Evolutionary conservation across 2,797 vertebrate genomes (phyloP).

Genomic region (Mastacembelus armatus): DNA sequence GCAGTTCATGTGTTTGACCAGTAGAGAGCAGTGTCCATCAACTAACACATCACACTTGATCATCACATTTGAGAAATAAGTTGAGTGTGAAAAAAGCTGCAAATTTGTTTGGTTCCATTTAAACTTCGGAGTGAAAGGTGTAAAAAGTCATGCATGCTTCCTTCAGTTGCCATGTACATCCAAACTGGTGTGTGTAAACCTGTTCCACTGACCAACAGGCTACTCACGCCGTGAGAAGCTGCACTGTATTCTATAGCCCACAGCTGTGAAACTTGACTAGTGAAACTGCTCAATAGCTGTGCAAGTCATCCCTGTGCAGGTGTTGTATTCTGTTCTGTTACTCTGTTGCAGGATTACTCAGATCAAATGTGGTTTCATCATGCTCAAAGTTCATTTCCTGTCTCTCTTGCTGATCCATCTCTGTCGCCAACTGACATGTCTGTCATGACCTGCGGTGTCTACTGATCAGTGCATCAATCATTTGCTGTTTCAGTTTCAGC

Average conservation of each 20-base stretch:
- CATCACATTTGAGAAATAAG: neutral
- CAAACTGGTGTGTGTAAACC: neutral
- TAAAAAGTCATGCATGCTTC: neutral
- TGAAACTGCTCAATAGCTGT: too few species aligned
- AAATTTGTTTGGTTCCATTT: neutral
- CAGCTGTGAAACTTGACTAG: too few species aligned
- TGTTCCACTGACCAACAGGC: too few species aligned
- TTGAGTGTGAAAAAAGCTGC: neutral
- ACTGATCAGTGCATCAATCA: neutral
- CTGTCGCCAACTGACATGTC: neutral
- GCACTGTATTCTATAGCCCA: too few species aligned
- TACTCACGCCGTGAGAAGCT: too few species aligned
- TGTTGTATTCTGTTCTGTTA: too few species aligned
- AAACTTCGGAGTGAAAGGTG: too few species aligned
- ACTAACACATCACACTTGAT: neutral
- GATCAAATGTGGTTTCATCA: too few species aligned
- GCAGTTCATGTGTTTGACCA: conserved; percentile 6
- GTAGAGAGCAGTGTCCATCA: conserved; percentile 53
- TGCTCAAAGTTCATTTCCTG: neutral
- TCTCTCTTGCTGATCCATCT: neutral
- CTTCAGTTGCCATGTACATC: neutral
- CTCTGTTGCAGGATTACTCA: too few species aligned
- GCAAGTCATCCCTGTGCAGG: too few species aligned
- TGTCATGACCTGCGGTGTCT: too few species aligned
- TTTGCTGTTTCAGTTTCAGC: neutral